Base-by-base conservation (phyloP, 2,113 vertebrate genomes). In the Lycaon pictus region DNA sequence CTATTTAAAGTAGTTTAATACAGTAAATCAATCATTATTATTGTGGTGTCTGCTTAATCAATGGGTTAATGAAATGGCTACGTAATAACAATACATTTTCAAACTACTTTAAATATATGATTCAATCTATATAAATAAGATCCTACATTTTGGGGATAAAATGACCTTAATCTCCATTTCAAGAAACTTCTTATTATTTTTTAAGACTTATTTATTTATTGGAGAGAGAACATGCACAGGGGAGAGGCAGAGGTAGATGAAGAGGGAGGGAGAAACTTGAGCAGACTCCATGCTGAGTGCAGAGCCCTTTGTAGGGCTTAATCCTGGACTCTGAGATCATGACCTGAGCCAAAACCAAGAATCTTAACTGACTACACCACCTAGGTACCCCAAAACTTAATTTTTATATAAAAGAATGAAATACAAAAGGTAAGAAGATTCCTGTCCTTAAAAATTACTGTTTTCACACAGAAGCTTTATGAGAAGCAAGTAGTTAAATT, bases 321-420 rank as follows among this genome's bases (percentile, higher is more conserved):
- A 63, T 63, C 25, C 62, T 27, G 11, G 62, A 29, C 63, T 29
- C 63, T 65, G 63, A 29, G 63, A 65, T 65, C 63, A 15, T 1
- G 2, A 65, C 63, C 63, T 29, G 63, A 65, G 27, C 27, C 63
- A 13, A 65, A 65, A 29, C 27, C 27, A 29, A 29, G 27, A 6
- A 5, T 29, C 25, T 63, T 13, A 65, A 65, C 63, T 25, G 25
- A 65, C 12, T 65, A 27, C 3, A 10, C 27, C 63, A 29, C 11
- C 63, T n/a, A 69, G 67, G 67, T 1, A 3, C n/a, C 67, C 67
- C 16, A 1, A 69, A 69, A 69, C 17, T 9, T 94, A 48, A 84
- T 97, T 93, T 81, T 60, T 81, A 8, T 93, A 32, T 55, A 85
- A 96, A 58, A 67, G 20, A 82, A 92, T 92, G n/a, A 88, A 93